Evolutionary conservation across 2,888 invertebrate genomes (phyloP), one percentile per base, ranked within the genome.

Genomic region (Dolomedes plantarius): DNA sequence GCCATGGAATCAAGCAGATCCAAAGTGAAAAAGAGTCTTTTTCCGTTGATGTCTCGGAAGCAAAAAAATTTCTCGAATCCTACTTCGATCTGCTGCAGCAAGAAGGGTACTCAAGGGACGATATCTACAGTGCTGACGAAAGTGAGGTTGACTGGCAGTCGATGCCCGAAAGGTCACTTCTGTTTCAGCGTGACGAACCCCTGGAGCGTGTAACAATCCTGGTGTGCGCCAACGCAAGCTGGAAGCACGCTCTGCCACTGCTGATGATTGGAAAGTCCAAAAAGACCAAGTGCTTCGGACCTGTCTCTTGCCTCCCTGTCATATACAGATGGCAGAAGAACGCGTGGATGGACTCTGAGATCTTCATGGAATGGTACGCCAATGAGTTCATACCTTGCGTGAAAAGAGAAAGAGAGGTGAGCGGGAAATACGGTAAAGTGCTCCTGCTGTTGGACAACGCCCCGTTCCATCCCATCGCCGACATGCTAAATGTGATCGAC

Each of bases 1-100:
- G 88, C 6, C 88, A 88, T 50, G 88, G 78, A 19, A 65, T 65
- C 2, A 65, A 13, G 29, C 11, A 28, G 9, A 1, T 65, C 2
- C 29, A 29, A 13, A n/a, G 9, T 13, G 29, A 65, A 29, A 16
- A 16, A 1, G 62, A 62, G 3, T 27, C 27, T 27, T 28, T 29
- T 3, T 2, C 31, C 3, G 29, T 28, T 16, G 29, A 65, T 13
- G 3, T 0, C 29, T 11, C 7, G 31, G 31, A 13, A 31, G n/a
- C 13, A 16, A 19, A 5, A 3, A 16, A 9, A 13, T 29, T 28
- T 29, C 7, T 31, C 6, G 3, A 31, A n/a, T 16, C 9, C 16
- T 65, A 29, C n/a, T 31, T 31, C 5, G 29, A 29, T 16, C 29
- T 65, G 16, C 9, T 65, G 16, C 29, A 29, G 11, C 29, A 65